Conservation (phyloP, 1,140 invertebrate species). For the Lineus longissimus region DNA sequence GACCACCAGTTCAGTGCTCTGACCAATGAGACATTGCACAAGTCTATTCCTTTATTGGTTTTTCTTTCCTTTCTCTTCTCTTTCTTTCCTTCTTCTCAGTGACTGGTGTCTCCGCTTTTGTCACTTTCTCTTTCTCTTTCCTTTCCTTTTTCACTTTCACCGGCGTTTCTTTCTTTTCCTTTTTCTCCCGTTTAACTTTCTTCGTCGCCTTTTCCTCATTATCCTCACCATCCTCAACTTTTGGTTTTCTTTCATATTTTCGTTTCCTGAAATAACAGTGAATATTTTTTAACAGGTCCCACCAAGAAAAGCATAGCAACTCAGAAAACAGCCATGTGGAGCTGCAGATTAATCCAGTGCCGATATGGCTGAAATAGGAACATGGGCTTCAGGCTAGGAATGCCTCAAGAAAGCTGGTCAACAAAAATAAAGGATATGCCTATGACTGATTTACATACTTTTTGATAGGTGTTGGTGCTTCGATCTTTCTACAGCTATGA, state of each 20-base stretch:
- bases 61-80: conserved; percentile 3
- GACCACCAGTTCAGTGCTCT: too few relatives aligned
- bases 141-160: conserved; percentile 79
- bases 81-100: background rate
- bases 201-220: conserved; percentile 69
- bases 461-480: background rate
- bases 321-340: too few relatives aligned
- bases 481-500: conserved; percentile 45
- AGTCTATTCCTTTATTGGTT: background rate
- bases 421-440: too few relatives aligned
- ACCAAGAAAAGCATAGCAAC: too few relatives aligned
- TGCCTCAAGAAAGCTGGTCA: too few relatives aligned
- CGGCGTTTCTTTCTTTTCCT: conserved; percentile 84
- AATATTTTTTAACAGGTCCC: too few relatives aligned
- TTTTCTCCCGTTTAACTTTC: conserved; percentile 68
- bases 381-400: too few relatives aligned
- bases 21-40: too few relatives aligned
- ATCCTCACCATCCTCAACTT: conserved; percentile 79
- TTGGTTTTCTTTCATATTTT: conserved; percentile 65
- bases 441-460: background rate
- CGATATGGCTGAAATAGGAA: too few relatives aligned
- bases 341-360: too few relatives aligned
- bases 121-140: background rate
- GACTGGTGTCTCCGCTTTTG: background rate
- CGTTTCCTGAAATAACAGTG: conserved; percentile 29